Conservation (phyloP, 2,888 invertebrate genomes). For the Orchestes rusci region DNA sequence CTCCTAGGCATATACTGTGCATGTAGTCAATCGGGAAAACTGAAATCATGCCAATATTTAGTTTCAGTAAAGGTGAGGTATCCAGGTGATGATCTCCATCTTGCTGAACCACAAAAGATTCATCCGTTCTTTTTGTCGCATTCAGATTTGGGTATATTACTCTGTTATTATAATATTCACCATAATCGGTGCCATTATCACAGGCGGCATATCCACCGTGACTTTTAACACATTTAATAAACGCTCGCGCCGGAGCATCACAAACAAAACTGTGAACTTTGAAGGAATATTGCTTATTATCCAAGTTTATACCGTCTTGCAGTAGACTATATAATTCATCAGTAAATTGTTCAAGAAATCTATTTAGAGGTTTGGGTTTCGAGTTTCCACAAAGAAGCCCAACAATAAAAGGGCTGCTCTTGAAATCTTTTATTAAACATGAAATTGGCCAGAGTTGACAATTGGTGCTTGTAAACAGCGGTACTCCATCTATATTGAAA, state of each 20-base stretch:
- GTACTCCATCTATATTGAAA: no score
- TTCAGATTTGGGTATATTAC: background rate
- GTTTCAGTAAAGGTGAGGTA: no score
- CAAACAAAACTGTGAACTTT: conserved; percentile 9
- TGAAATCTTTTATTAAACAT: no score
- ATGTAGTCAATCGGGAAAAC: conserved; percentile 25
- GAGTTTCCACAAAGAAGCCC: no score
- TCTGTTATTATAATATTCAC: conserved; percentile 1
- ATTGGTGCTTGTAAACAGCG: no score
- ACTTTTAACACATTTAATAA: conserved; percentile 8
- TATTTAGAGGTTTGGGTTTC: no score
- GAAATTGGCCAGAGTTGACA: no score
- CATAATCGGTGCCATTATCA: conserved; percentile 4
- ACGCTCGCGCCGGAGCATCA: conserved; percentile 7
- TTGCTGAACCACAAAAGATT: background rate
- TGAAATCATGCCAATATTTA: conserved; percentile 12
- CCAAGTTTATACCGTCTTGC: no score
- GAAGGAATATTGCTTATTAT: no score
- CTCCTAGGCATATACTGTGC: conserved; percentile 23
- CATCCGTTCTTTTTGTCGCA: conserved; percentile 2
- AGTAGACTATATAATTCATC: no score
- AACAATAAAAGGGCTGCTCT: no score
- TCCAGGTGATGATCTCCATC: background rate
- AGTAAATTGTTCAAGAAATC: no score
- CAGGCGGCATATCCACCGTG: conserved; percentile 7